These are phyloP conservation scores for Habropoda laboriosa DNA, from an alignment of 1,140 invertebrate species.

Conservation along the genomic window DNA sequence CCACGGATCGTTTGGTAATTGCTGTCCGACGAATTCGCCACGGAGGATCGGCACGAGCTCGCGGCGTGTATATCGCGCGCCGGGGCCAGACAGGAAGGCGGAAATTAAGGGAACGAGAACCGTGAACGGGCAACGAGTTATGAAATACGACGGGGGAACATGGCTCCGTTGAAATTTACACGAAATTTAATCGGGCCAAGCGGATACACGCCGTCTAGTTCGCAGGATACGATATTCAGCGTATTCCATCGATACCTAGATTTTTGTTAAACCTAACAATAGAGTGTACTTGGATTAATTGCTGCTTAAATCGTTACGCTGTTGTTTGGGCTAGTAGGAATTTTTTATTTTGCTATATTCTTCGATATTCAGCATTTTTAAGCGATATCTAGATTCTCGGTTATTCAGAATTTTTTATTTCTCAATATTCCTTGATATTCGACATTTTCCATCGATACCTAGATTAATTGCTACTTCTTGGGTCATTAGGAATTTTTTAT, in stretches of 20 bases:
- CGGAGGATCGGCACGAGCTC: background rate
- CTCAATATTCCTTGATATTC: no score
- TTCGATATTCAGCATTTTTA: no score
- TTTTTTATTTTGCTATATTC: no score
- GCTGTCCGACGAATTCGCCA: background rate
- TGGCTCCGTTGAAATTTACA: conserved; percentile 22
- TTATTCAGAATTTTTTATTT: no score
- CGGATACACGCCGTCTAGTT: conserved; percentile 2
- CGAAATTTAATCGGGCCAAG: conserved; percentile 52
- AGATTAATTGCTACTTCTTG: no score
- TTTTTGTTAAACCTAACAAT: no score
- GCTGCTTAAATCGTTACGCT: no score
- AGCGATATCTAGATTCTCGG: no score
- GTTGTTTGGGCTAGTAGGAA: no score
- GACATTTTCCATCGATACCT: no score
- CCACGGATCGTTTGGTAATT: conserved; percentile 11
- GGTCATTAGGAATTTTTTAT: no score
- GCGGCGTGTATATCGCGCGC: background rate
- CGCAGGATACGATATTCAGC: background rate
- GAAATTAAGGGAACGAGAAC: conserved; percentile 65
- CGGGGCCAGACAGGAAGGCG: conserved; percentile 42
- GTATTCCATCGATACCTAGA: background rate
- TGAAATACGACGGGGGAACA: conserved; percentile 48
- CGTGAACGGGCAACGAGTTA: conserved; percentile 51
- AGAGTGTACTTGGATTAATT: no score